Conservation (phyloP, 2,797 vertebrate species). For the Capromys pilorides region DNA sequence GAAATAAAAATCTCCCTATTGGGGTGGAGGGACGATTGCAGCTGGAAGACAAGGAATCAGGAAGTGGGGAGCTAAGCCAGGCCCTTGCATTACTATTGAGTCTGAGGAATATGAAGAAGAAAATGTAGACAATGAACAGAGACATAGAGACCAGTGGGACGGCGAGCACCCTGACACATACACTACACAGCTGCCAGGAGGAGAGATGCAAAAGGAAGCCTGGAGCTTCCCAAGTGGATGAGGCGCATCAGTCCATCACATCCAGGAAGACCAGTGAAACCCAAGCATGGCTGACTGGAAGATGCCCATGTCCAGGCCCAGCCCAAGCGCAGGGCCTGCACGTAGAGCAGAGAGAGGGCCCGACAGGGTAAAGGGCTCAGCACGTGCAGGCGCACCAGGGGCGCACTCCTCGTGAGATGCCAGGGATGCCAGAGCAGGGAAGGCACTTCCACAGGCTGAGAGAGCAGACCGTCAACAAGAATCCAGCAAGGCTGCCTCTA, state of each 20-base stretch:
- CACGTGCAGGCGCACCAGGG: background rate
- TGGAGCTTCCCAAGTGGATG: background rate
- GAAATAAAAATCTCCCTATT: constrained; percentile 6
- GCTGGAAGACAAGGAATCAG: background rate
- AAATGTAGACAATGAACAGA: background rate
- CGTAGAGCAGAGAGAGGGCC: background rate
- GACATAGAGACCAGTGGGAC: background rate
- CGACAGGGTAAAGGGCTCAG: background rate
- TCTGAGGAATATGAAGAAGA: background rate
- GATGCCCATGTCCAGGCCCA: background rate
- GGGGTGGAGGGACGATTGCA: constrained; percentile 15
- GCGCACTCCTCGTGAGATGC: background rate
- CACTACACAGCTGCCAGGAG: background rate
- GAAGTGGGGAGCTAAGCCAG: background rate
- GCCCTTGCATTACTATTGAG: background rate
- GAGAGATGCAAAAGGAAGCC: background rate
- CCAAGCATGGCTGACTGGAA: background rate
- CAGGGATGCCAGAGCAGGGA: background rate
- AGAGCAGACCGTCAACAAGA: background rate
- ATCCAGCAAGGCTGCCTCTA: background rate
- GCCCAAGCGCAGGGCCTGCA: background rate
- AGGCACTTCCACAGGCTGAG: background rate
- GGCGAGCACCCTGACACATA: background rate
- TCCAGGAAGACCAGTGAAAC: background rate
- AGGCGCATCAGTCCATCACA: background rate